These are phyloP conservation scores for Morphnarchus princeps DNA, from an alignment of 2,113 vertebrate species.

Conservation along the genomic window DNA sequence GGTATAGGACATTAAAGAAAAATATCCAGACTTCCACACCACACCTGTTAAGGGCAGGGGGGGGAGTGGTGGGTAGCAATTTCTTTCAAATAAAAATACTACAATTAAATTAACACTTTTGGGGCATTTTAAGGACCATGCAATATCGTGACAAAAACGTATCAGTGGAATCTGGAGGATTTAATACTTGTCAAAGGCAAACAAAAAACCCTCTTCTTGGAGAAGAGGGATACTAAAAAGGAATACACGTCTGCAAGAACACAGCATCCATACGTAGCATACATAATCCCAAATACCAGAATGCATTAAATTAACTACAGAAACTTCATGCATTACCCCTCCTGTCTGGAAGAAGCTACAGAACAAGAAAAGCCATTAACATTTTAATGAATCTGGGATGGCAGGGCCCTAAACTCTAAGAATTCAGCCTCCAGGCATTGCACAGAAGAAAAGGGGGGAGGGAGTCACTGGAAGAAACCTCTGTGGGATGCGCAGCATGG, in stretches of 20 bases:
- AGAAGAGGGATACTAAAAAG: background rate
- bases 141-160: background rate
- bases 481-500: background rate
- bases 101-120: background rate
- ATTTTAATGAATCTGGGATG: background rate
- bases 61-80: background rate
- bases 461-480: background rate
- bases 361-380: constrained; percentile 39
- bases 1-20: background rate
- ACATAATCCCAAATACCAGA: background rate
- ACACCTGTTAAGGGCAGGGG: background rate
- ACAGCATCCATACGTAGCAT: background rate
- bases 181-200: background rate
- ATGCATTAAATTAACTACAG: background rate
- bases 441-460: background rate
- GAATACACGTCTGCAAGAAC: background rate
- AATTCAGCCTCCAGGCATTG: background rate
- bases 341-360: constrained; percentile 33
- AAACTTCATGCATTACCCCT: background rate
- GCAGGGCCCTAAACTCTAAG: background rate
- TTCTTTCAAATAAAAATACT: background rate
- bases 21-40: background rate
- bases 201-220: background rate
- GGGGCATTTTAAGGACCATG: background rate
- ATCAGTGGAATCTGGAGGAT: background rate